A percentile compares a stretch with the other conserved stretches of the same genome.
Conservation (phyloP, 2,113 vertebrate species). For the Semicossyphus pulcher region DNA sequence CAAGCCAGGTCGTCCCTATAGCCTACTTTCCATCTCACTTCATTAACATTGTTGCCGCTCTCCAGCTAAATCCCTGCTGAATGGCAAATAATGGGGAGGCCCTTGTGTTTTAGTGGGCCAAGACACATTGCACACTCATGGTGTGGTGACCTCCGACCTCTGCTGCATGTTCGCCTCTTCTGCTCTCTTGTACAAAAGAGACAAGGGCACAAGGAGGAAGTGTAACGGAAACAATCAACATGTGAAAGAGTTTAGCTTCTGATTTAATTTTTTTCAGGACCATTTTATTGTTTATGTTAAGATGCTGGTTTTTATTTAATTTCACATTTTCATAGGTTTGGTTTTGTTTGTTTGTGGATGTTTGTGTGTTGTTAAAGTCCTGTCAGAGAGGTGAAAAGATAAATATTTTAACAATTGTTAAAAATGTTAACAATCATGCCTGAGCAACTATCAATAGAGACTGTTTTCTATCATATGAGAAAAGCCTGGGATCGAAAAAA, state of each 20-base stretch:
- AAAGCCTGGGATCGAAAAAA: conserved; percentile 7
- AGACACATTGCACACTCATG: not conserved
- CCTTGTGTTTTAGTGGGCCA: conserved; percentile 22
- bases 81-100: conserved; percentile 50
- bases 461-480: not conserved
- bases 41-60: conserved; percentile 56
- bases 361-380: not conserved
- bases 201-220: not conserved
- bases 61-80: conserved; percentile 60
- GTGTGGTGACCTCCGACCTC: conserved; percentile 39
- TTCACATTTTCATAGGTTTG: not conserved
- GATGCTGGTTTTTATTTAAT: not conserved
- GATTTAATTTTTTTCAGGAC: no score
- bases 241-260: not conserved
- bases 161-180: conserved; percentile 1
- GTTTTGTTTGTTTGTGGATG: not conserved
- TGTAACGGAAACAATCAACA: not conserved
- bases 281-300: not conserved
- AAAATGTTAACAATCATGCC: conserved; percentile 1
- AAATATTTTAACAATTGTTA: not conserved
- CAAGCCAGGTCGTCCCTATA: conserved; percentile 63
- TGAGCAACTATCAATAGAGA: conserved; percentile 5
- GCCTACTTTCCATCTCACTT: conserved; percentile 66
- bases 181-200: not conserved
- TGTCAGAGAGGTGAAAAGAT: not conserved